Conservation (phyloP, 1,140 invertebrate genomes). For the Agraylea sexmaculata region DNA sequence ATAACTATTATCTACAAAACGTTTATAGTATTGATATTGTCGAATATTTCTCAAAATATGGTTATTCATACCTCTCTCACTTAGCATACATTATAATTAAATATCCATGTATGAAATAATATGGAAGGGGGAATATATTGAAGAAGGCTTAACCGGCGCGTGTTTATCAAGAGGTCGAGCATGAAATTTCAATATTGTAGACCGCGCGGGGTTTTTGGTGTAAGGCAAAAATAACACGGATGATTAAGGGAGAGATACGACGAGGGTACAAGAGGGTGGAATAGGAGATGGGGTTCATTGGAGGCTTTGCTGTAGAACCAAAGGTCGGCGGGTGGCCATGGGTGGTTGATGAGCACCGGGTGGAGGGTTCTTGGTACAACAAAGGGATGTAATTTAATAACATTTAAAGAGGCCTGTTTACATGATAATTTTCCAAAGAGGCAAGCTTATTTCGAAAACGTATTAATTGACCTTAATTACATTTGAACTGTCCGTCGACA, state of each 20-base stretch:
- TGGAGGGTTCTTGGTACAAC: slow-evolving; percentile 4
- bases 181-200: too few species aligned
- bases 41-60: too few species aligned
- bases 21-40: too few species aligned
- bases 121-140: too few species aligned
- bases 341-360: not conserved
- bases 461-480: slow-evolving; percentile 18
- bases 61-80: too few species aligned
- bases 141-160: too few species aligned
- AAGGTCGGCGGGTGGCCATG: not conserved
- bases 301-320: not conserved
- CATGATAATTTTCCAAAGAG: slow-evolving; percentile 17
- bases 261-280: not conserved
- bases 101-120: too few species aligned
- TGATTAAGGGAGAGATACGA: not conserved
- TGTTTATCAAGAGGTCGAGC: too few species aligned
- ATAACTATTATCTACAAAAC: too few species aligned
- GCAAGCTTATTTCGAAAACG: slow-evolving; percentile 15
- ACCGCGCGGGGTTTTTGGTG: too few species aligned
- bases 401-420: slow-evolving; percentile 20
- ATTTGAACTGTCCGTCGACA: slow-evolving; percentile 9
- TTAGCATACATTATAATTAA: too few species aligned
- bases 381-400: slow-evolving; percentile 19
- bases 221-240: too few species aligned
- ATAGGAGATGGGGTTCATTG: not conserved